Base-by-base conservation (phyloP, 2,113 vertebrate species). In the Ctenodactylus gundi region DNA sequence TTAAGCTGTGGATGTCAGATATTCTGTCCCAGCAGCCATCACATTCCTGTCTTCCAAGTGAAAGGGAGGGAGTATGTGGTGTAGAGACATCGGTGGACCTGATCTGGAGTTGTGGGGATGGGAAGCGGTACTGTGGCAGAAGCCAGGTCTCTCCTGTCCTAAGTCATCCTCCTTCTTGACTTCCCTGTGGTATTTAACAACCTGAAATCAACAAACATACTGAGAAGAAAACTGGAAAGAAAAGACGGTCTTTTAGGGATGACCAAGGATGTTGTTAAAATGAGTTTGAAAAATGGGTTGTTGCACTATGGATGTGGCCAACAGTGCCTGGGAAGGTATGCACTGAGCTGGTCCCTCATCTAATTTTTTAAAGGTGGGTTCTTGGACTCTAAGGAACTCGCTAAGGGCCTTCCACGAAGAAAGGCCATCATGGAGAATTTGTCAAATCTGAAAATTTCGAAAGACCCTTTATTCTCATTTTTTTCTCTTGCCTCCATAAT, bases 281-380 rank as follows among this genome's bases (percentile, higher is more conserved):
- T 1, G 36, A 14, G 7, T 15, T 5, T 8, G 4, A 11, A 23
- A 31, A 12, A 44, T 67, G 2, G 65, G 6, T 36, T 27, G 8
- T 7, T 6, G 10, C 11, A 3, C 0, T 0, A 1, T 31, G 41
- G 55, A 18, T 12, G n/a, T n/a, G n/a, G n/a, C n/a, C n/a, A 6
- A 18, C 17, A 39, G 4, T 4, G 4, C 5, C 20, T 17, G 2
- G 0, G 17, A 55, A 36, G n/a, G 2, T 5, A 4, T 46, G 25
- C 14, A 25, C 27, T 31, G 29, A 3, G 5, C 8, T 14, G 7
- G 6, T 11, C 36, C 23, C 29, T 57, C 25, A 9, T 3, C 39
- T 17, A 29, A 6, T 0, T 0, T 2, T 31, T 7, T 15, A 49
- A 1, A 4, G 31, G 15, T 1, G 25, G 15, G 21, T 2, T 10